Conservation (phyloP, 2,797 vertebrate genomes). For the Sebastes trivittatus region DNA sequence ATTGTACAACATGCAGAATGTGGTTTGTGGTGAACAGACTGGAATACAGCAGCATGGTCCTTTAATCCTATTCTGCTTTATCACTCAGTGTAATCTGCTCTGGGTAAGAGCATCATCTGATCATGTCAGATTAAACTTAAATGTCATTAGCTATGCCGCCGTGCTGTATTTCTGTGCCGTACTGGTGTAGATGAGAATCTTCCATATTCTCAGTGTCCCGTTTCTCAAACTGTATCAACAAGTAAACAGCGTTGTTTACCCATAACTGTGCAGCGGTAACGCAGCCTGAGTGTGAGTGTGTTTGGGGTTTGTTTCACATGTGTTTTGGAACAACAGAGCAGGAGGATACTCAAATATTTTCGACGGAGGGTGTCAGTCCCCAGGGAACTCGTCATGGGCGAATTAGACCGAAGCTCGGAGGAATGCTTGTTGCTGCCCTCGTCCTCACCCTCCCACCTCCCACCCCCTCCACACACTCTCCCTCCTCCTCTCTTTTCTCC, state of each 20-base stretch:
- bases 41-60: neutral
- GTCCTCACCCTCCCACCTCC: constrained; percentile 34
- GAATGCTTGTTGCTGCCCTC: constrained; percentile 68
- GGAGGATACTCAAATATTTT: constrained; percentile 57
- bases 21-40: neutral
- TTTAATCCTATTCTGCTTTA: neutral
- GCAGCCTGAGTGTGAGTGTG: constrained; percentile 15
- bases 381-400: constrained; percentile 53
- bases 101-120: neutral
- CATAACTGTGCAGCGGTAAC: constrained; percentile 14
- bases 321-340: constrained; percentile 57
- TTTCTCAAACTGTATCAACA: constrained; percentile 46
- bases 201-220: constrained; percentile 33
- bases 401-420: constrained; percentile 62
- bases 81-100: neutral
- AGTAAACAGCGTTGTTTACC: constrained; percentile 64
- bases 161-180: neutral
- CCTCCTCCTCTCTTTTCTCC: constrained; percentile 68
- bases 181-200: neutral
- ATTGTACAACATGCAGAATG: neutral
- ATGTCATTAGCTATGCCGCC: neutral
- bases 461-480: constrained; percentile 1
- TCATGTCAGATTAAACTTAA: neutral
- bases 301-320: constrained; percentile 44
- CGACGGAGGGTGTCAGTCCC: constrained; percentile 48